A percentile compares a stretch with the other conserved stretches of the same genome.
Conservation (phyloP, 2,113 vertebrate genomes). For the Tauraco erythrolophus region DNA sequence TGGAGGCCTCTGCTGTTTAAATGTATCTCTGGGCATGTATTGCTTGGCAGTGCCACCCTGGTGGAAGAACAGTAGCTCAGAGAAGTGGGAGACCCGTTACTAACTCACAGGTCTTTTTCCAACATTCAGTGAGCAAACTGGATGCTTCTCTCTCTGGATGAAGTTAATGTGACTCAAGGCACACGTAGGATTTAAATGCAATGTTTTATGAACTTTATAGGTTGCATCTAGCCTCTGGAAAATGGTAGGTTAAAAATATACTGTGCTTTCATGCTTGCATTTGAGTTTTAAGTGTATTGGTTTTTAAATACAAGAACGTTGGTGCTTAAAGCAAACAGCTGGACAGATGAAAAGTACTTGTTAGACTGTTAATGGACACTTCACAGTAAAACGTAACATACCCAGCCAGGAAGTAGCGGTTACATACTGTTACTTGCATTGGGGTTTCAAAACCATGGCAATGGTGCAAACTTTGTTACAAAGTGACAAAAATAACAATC, state of each 20-base stretch:
- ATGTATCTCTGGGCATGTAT: neutral
- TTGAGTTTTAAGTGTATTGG: neutral
- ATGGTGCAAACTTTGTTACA: neutral
- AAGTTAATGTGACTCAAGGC: neutral
- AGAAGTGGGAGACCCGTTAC: neutral
- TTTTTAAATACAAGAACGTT: neutral
- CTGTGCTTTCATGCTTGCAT: neutral
- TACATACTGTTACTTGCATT: neutral
- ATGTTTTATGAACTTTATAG: neutral
- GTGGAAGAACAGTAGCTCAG: neutral
- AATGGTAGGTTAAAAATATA: neutral
- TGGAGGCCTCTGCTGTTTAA: neutral
- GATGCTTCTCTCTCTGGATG: neutral
- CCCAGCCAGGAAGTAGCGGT: neutral
- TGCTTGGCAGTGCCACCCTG: neutral
- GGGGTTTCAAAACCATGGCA: neutral
- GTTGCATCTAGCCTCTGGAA: neutral
- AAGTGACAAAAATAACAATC: constrained; percentile 4
- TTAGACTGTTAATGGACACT: neutral
- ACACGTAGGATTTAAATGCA: neutral
- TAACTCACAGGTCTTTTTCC: neutral
- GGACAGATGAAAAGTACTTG: neutral
- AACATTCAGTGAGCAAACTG: neutral
- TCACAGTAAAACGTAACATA: neutral
- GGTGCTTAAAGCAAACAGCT: neutral